Conservation (phyloP, 2,888 invertebrate species). For the Drosophila monieri region DNA sequence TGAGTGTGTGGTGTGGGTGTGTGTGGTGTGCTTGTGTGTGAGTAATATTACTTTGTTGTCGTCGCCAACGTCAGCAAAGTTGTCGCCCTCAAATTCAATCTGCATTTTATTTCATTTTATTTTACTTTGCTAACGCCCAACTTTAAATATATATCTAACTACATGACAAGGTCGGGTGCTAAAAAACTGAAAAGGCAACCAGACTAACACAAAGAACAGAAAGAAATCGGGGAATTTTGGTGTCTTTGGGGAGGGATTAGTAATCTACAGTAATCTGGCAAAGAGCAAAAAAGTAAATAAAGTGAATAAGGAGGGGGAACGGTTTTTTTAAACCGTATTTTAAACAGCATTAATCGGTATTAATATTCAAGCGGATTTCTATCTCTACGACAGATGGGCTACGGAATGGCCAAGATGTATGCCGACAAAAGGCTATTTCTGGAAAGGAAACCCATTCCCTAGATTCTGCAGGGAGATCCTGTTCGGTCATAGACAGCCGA, state of each 20-base stretch:
- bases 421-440: too few relatives aligned
- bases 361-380: too few relatives aligned
- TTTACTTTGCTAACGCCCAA: constrained; percentile 38
- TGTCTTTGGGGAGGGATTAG: constrained; percentile 5
- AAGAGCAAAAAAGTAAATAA: constrained; percentile 28
- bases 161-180: constrained; percentile 28
- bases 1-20: constrained; percentile 20
- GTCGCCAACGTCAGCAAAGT: constrained; percentile 57
- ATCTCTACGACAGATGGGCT: too few relatives aligned
- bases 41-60: constrained; percentile 57
- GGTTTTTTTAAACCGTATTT: too few relatives aligned
- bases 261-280: constrained; percentile 31
- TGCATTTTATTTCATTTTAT: constrained; percentile 66
- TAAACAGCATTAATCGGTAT: too few relatives aligned
- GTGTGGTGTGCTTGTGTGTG: constrained; percentile 17
- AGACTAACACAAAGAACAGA: not conserved
- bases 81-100: constrained; percentile 67
- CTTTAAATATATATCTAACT: constrained; percentile 50
- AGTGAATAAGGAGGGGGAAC: constrained; percentile 30
- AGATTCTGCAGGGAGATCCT: too few relatives aligned
- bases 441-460: too few relatives aligned
- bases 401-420: too few relatives aligned
- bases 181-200: not conserved
- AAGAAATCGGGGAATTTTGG: not conserved
- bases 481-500: too few relatives aligned